Conservation (phyloP, 2,113 vertebrate genomes). For the Deroptyus accipitrinus region DNA sequence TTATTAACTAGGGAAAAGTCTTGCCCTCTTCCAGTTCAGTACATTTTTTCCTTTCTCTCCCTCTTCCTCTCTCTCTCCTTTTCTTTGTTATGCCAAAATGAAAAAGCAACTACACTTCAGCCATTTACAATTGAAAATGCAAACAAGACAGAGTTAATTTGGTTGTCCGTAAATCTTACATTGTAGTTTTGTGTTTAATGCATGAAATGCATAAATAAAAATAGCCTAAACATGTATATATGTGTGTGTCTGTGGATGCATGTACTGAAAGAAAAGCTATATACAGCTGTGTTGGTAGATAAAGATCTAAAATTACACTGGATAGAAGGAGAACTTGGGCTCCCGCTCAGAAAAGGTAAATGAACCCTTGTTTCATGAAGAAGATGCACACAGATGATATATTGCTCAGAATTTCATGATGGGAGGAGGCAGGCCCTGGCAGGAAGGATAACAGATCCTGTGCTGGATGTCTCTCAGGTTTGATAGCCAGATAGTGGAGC, state of each 20-base stretch:
- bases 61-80: not conserved
- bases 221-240: not conserved
- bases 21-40: slow-evolving; percentile 53
- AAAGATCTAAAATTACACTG: slow-evolving; percentile 26
- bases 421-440: not conserved
- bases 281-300: not conserved
- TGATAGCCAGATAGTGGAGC: slow-evolving; percentile 34
- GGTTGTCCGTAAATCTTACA: not conserved
- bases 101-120: not conserved
- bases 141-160: slow-evolving; percentile 10
- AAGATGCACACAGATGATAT: not conserved
- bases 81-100: not conserved
- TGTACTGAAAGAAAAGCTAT: not conserved
- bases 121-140: slow-evolving; percentile 26
- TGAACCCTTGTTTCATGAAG: slow-evolving; percentile 1
- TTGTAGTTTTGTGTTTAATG: not conserved
- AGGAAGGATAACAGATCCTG: not conserved
- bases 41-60: not conserved
- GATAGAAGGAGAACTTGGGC: slow-evolving; percentile 11
- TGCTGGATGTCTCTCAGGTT: not conserved
- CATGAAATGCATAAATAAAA: slow-evolving; percentile 20
- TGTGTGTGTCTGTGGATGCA: not conserved
- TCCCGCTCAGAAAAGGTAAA: not conserved
- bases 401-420: slow-evolving; percentile 39
- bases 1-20: slow-evolving; percentile 62